A percentile compares a stretch with the other conserved stretches of the same genome.
Evolutionary conservation across 2,797 vertebrate species (phyloP).

Genomic region (Cynodonichthys magdalenae): DNA sequence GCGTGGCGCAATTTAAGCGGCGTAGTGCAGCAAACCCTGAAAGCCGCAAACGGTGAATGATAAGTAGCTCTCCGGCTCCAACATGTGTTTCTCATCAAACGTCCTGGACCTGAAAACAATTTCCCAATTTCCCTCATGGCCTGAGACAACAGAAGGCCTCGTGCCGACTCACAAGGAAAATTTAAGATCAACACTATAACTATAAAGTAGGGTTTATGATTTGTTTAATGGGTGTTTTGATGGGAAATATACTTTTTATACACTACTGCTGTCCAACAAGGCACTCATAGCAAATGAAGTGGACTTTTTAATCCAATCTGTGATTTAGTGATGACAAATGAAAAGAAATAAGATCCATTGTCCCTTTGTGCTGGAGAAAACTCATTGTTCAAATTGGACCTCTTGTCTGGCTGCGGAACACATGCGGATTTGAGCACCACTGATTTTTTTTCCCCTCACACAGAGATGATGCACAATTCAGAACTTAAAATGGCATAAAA

Average conservation of each 20-base stretch:
- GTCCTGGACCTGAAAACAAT: constrained; percentile 87
- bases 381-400: constrained; percentile 59
- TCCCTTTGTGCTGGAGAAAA: constrained; percentile 38
- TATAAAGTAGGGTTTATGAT: constrained; percentile 83
- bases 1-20: constrained; percentile 74
- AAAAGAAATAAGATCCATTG: constrained; percentile 50
- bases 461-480: constrained; percentile 5
- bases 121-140: constrained; percentile 91
- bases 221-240: constrained; percentile 85
- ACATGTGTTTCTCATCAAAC: constrained; percentile 92
- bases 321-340: constrained; percentile 71
- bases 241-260: constrained; percentile 86
- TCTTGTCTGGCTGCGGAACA: constrained; percentile 19
- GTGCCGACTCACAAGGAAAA: constrained; percentile 80
- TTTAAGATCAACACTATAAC: constrained; percentile 78
- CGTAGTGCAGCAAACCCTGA: constrained; percentile 75
- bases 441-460: constrained; percentile 8
- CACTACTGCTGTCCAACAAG: constrained; percentile 81
- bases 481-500: constrained; percentile 48
- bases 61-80: constrained; percentile 77
- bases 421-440: constrained; percentile 17
- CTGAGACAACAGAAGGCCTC: constrained; percentile 83
- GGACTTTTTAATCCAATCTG: constrained; percentile 80
- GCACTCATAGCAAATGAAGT: constrained; percentile 83
- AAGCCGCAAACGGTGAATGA: constrained; percentile 81